A percentile compares a stretch with the other conserved stretches of the same genome.
Conservation (phyloP, 2,797 vertebrate genomes). For the Intellagama lesueurii region DNA sequence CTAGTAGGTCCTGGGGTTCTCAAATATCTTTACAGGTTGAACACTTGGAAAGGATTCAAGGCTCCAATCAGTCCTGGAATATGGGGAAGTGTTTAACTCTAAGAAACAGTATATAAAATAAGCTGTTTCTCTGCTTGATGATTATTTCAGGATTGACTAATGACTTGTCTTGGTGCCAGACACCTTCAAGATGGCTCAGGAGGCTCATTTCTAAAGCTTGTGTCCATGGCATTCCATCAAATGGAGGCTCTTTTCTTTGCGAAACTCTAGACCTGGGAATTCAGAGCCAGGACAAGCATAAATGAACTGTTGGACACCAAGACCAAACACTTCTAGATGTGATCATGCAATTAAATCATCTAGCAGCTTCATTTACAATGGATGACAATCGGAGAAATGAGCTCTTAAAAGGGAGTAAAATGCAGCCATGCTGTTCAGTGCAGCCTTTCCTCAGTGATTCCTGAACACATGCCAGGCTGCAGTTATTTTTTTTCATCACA, state of each 20-base stretch:
- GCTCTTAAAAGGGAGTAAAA: slow-evolving; percentile 43
- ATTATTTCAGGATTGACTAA: slow-evolving; percentile 77
- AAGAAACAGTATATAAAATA: slow-evolving; percentile 77
- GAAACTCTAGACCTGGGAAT: slow-evolving; percentile 63
- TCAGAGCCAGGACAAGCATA: slow-evolving; percentile 61
- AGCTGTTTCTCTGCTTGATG: slow-evolving; percentile 71
- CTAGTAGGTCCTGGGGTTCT: slow-evolving; percentile 71
- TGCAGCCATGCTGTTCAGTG: slow-evolving; percentile 14
- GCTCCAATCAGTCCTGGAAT: slow-evolving; percentile 74
- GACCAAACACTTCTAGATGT: slow-evolving; percentile 46
- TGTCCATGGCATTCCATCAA: slow-evolving; percentile 71
- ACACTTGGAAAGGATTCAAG: slow-evolving; percentile 76
- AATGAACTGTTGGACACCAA: slow-evolving; percentile 67
- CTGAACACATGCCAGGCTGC: slow-evolving; percentile 25
- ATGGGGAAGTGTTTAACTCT: slow-evolving; percentile 76
- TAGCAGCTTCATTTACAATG: slow-evolving; percentile 25
- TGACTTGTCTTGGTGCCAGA: slow-evolving; percentile 72
- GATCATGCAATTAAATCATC: slow-evolving; percentile 50
- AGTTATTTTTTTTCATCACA: slow-evolving; percentile 21
- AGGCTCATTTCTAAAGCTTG: slow-evolving; percentile 70
- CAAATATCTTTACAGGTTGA: slow-evolving; percentile 80
- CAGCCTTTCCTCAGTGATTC: slow-evolving; percentile 19
- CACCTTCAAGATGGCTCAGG: slow-evolving; percentile 67
- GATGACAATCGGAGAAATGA: slow-evolving; percentile 30
- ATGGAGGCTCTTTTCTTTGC: slow-evolving; percentile 62